These are phyloP conservation scores for Melanotaenia maccullochi DNA, from an alignment of 2,797 vertebrate species.

Conservation along the genomic window DNA sequence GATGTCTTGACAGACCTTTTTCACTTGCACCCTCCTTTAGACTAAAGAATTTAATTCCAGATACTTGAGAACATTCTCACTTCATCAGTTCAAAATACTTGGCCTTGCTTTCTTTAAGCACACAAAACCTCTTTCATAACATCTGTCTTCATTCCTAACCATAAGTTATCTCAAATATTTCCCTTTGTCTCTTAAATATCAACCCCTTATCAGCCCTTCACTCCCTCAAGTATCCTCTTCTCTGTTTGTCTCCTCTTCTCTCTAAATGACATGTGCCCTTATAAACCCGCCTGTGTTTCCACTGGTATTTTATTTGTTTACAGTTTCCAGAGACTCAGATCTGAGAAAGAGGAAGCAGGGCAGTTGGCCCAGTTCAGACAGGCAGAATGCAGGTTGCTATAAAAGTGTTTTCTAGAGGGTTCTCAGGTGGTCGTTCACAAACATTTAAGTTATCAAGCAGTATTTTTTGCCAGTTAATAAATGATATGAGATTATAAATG, in stretches of 20 bases:
- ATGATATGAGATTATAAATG: neutral
- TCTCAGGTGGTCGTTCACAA: neutral
- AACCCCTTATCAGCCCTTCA: slow-evolving; percentile 41
- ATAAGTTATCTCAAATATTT: slow-evolving; percentile 49
- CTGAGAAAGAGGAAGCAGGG: slow-evolving; percentile 36
- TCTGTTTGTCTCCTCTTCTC: slow-evolving; percentile 45
- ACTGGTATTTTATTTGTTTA: slow-evolving; percentile 71
- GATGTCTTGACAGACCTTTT: neutral
- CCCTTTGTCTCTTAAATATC: slow-evolving; percentile 33
- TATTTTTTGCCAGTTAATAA: slow-evolving; percentile 6
- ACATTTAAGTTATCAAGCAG: slow-evolving; percentile 1
- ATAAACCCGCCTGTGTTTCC: slow-evolving; percentile 66
- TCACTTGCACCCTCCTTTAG: neutral
- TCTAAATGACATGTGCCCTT: slow-evolving; percentile 54
- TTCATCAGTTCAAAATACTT: slow-evolving; percentile 20
- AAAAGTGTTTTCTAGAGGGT: neutral
- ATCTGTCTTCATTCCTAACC: slow-evolving; percentile 32
- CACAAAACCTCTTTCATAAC: slow-evolving; percentile 23
- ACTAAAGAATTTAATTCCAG: slow-evolving; percentile 7
- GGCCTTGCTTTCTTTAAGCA: slow-evolving; percentile 16
- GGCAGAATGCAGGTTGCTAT: slow-evolving; percentile 10
- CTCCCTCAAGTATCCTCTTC: slow-evolving; percentile 41
- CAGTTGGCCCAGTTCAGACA: slow-evolving; percentile 18
- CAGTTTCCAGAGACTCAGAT: slow-evolving; percentile 57
- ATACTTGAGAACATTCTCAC: slow-evolving; percentile 1